Evolutionary conservation across 2,797 vertebrate genomes (phyloP).

Genomic region (Syngnathus acus): DNA sequence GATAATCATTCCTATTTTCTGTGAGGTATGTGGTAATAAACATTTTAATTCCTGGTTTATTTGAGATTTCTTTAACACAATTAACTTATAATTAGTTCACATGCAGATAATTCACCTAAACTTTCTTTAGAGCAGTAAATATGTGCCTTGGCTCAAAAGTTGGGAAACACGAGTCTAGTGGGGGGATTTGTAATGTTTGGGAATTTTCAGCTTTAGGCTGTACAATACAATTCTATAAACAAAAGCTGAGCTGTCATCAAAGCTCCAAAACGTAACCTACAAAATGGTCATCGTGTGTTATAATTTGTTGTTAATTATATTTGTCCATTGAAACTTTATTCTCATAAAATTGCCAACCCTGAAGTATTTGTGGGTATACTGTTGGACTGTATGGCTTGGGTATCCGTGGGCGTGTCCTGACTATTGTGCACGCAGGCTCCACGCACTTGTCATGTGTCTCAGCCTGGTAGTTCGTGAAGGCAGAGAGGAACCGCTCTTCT

Average conservation of each 20-base stretch:
- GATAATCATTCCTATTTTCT: background rate
- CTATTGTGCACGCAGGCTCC: slow-evolving; percentile 34
- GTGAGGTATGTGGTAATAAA: background rate
- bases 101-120: background rate
- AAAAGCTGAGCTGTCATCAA: no score
- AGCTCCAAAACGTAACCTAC: no score
- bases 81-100: background rate
- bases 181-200: no score
- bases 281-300: no score
- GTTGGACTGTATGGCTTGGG: background rate
- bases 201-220: no score
- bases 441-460: slow-evolving; percentile 35
- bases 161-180: no score
- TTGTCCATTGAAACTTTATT: background rate
- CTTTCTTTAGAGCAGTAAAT: background rate
- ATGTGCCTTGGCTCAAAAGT: no score
- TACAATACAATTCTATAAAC: no score
- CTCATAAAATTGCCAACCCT: background rate
- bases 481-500: slow-evolving; percentile 33
- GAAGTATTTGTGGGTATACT: background rate
- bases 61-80: background rate
- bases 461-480: slow-evolving; percentile 13
- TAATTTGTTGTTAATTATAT: background rate
- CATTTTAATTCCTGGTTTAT: background rate
- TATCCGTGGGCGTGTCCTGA: background rate